Evolutionary conservation across 2,113 vertebrate genomes (phyloP), one percentile per base, ranked within the genome.

Genomic region (Scalopus aquaticus): DNA sequence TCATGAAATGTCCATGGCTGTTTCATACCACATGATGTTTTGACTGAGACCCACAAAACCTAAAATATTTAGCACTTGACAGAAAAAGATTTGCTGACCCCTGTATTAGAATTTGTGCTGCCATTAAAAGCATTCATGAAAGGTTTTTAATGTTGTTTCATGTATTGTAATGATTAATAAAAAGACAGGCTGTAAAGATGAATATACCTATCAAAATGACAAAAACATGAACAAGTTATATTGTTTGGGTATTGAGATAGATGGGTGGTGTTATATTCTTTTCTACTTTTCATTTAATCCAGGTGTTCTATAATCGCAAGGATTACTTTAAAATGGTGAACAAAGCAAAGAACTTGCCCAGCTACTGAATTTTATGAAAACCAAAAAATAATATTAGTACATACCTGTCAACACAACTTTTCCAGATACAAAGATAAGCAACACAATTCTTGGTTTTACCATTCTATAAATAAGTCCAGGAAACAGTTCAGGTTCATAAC

Each of bases 381-480:
- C 83, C 4, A 69, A 54, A 26, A 60, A 67, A 78, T 72, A 69
- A 80, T 60, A 22, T 92, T 60, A 88, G 62, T 58, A 96, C 97
- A 97, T 97, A 99, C 99, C 99, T 35, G 99, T 99, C 95, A 99
- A 97, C 13, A 99, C 99, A 88, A 99, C 99, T 97, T 99, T 99
- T 95, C 99, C 99, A 54, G 99, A 99, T 60, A 99, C 99, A 65
- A 99, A 99, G 96, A 99, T 99, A 76, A 99, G 99, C 94, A 99
- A 97, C 37, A 99, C 99, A 94, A 99, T 99, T 39, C 99, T 98
- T 95, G 99, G 99, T 91, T 99, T 99, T 96, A 99, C 99, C 99
- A 99, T 99, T 94, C 99, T 99, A 89, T 99, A 99, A 97, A 99
- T 99, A 79, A 99, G 99, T 60, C 99, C 99, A 69, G 99, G 99